Evolutionary conservation across 92 coral and sea anemone genomes (phyloP).

Genomic region (Blastomussa wellsi): DNA sequence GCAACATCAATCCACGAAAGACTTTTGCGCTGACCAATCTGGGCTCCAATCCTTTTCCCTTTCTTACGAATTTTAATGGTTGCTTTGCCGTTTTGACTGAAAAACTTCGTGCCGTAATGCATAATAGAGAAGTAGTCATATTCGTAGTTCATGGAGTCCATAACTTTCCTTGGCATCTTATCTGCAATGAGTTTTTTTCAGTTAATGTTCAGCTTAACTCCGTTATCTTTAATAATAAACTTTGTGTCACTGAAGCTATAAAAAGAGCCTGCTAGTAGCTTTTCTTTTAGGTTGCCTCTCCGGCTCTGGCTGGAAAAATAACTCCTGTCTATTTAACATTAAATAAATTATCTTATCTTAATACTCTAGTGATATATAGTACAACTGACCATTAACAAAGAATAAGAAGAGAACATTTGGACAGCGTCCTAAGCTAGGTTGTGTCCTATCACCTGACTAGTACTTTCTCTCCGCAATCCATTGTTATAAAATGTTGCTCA

Average conservation of each 20-base stretch:
- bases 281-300: no score
- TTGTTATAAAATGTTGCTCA: not conserved
- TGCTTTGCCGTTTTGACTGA: constrained; percentile 77
- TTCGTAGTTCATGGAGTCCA: constrained; percentile 95
- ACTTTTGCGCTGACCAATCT: constrained; percentile 91
- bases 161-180: constrained; percentile 77
- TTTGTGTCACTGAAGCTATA: not conserved
- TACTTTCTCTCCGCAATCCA: not conserved
- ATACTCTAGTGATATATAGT: no score
- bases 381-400: no score
- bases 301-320: no score
- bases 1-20: constrained; percentile 93
- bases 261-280: no score
- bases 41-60: constrained; percentile 74
- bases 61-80: constrained; percentile 82
- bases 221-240: not conserved
- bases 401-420: no score
- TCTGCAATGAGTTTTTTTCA: constrained; percentile 41
- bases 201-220: not conserved
- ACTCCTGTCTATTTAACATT: no score
- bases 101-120: constrained; percentile 94
- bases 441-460: not conserved
- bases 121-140: constrained; percentile 94
- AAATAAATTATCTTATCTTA: no score
- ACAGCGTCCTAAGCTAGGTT: no score